Percentiles rank a stretch among this genome's conserved stretches.
Conservation (phyloP, 2,888 invertebrate species). For the Xestobium rufovillosum region DNA sequence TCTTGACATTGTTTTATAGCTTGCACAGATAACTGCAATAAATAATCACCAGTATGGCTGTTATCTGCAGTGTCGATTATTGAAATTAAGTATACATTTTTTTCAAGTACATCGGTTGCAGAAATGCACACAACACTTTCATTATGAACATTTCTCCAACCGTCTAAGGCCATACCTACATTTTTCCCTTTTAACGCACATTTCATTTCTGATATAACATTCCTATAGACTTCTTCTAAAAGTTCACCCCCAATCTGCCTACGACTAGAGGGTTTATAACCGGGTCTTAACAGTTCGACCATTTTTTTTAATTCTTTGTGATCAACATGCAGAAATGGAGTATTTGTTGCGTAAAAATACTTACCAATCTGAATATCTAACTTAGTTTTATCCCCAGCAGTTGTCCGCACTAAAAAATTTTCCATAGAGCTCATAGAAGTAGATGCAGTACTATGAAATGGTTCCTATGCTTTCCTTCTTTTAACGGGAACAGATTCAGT, state of each 20-base stretch:
- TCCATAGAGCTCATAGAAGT: no score
- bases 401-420: slow-evolving; percentile 9
- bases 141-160: slow-evolving; percentile 18
- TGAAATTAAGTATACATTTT: slow-evolving; percentile 10
- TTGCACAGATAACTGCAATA: slow-evolving; percentile 8
- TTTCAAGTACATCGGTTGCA: neutral
- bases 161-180: slow-evolving; percentile 15
- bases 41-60: slow-evolving; percentile 11
- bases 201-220: no score
- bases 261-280: slow-evolving; percentile 19
- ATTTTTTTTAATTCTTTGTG: slow-evolving; percentile 13
- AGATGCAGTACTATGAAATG: no score
- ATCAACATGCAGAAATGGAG: slow-evolving; percentile 11
- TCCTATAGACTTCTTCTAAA: slow-evolving; percentile 16
- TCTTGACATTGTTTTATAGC: slow-evolving; percentile 11
- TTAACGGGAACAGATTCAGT: no score
- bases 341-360: slow-evolving; percentile 15
- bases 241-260: slow-evolving; percentile 9
- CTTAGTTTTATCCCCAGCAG: slow-evolving; percentile 5
- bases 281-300: slow-evolving; percentile 14
- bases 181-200: no score
- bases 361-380: slow-evolving; percentile 15
- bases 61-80: slow-evolving; percentile 16
- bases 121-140: slow-evolving; percentile 16
- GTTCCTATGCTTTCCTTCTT: no score